Conservation (phyloP, 2,797 vertebrate genomes). For the Tenualosa ilisha region DNA sequence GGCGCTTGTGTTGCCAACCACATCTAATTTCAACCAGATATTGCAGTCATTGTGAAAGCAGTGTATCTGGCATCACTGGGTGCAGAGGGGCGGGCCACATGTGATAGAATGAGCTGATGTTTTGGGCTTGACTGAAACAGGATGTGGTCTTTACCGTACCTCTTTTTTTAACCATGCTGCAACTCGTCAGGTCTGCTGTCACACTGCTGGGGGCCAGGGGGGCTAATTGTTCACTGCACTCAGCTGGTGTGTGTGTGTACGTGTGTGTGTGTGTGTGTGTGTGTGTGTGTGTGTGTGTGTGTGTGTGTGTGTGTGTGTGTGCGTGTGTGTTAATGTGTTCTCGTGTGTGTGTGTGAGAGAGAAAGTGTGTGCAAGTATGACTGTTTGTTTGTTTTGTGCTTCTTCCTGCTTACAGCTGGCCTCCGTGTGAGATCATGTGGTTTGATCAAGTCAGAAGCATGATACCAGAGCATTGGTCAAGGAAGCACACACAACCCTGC, state of each 20-base stretch:
- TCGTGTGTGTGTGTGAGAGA: neutral
- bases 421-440: constrained; percentile 55
- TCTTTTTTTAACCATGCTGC: neutral
- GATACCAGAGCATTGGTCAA: constrained; percentile 59
- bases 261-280: constrained; percentile 28
- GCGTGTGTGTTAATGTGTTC: neutral
- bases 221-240: neutral
- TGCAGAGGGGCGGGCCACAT: neutral
- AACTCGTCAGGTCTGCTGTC: neutral
- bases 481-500: constrained; percentile 30
- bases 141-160: constrained; percentile 20
- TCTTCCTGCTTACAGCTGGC: constrained; percentile 55
- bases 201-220: neutral
- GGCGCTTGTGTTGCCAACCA: neutral
- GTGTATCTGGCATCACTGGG: neutral
- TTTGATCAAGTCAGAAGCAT: constrained; percentile 44
- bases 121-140: constrained; percentile 6
- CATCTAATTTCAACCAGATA: neutral
- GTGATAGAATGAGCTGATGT: neutral
- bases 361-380: constrained; percentile 27
- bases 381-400: constrained; percentile 48
- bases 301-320: constrained; percentile 32
- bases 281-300: constrained; percentile 28
- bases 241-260: neutral
- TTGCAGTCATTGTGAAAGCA: neutral